A percentile compares a stretch with the other conserved stretches of the same genome.
These are phyloP conservation scores for Marasmarcha lunaedactyla DNA, from an alignment of 2,888 invertebrate species.

Conservation along the genomic window DNA sequence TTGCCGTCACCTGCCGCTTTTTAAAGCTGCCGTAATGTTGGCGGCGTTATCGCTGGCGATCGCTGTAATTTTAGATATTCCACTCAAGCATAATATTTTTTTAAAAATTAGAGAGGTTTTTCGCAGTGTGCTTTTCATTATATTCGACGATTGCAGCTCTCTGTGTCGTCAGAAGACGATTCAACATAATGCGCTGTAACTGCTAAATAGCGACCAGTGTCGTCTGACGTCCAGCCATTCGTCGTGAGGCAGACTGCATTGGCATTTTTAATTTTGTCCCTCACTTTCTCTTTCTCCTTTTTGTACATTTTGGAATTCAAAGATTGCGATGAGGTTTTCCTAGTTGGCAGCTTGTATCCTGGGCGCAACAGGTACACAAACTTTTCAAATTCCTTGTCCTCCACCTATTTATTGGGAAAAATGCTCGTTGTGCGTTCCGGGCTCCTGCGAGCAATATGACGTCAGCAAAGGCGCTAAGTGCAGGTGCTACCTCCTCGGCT, in stretches of 20 bases:
- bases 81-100: background rate
- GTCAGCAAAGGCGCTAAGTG: constrained; percentile 5
- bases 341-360: too few species aligned
- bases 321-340: too few species aligned
- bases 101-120: constrained; percentile 8
- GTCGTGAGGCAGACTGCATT: constrained; percentile 8
- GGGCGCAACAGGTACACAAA: too few species aligned
- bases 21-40: constrained; percentile 6
- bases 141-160: constrained; percentile 6
- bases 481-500: constrained; percentile 6
- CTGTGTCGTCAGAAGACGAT: too few species aligned
- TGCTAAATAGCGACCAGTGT: constrained; percentile 3
- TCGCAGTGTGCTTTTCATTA: constrained; percentile 9
- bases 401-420: constrained; percentile 4
- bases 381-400: too few species aligned
- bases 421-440: constrained; percentile 8
- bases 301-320: background rate
- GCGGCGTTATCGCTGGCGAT: constrained; percentile 10
- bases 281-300: background rate
- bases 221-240: constrained; percentile 9
- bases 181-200: background rate
- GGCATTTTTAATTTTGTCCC: background rate
- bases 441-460: constrained; percentile 1
- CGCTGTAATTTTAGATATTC: constrained; percentile 1
- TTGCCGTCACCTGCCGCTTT: too few species aligned